phyloP scores from a whole-genome alignment of 2,888 invertebrate species.

The Drosophila recens region DNA sequence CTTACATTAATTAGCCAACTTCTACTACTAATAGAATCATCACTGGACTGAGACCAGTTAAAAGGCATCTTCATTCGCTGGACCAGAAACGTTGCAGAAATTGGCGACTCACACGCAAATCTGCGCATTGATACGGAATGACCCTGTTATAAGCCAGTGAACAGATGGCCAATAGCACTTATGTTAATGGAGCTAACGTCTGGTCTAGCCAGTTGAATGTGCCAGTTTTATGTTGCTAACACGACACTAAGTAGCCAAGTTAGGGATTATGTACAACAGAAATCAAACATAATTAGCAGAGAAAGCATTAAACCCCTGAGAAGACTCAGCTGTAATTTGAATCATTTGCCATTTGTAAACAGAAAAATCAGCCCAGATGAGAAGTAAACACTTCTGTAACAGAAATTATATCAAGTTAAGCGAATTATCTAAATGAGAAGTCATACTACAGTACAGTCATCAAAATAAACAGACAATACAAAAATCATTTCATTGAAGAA shows the following conservation, averaged over 20 bases:
- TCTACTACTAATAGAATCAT: slow-evolving; percentile 17
- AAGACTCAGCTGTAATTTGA: background rate
- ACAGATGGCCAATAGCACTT: slow-evolving; percentile 14
- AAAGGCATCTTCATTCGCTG: slow-evolving; percentile 17
- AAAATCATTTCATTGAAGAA: background rate
- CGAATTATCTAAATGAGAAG: background rate
- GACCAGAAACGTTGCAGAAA: slow-evolving; percentile 32
- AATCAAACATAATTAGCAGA: background rate
- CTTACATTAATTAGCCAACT: slow-evolving; percentile 9
- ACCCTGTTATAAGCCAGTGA: slow-evolving; percentile 42
- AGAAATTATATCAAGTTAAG: background rate
- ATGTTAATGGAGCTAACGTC: background rate
- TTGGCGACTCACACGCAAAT: slow-evolving; percentile 47
- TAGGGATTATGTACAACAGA: slow-evolving; percentile 4
- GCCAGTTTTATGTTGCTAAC: background rate
- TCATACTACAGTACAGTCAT: background rate
- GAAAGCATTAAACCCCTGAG: background rate
- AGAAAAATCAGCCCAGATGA: background rate
- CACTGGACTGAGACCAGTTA: slow-evolving; percentile 12
- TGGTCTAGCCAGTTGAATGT: slow-evolving; percentile 17
- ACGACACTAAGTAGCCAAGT: slow-evolving; percentile 16
- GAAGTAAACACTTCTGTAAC: too few species aligned
- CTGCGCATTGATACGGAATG: slow-evolving; percentile 51
- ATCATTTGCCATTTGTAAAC: background rate
- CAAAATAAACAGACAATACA: slow-evolving; percentile 5